Base-by-base conservation (phyloP, 2,888 invertebrate genomes). In the Tetranychus piercei region DNA sequence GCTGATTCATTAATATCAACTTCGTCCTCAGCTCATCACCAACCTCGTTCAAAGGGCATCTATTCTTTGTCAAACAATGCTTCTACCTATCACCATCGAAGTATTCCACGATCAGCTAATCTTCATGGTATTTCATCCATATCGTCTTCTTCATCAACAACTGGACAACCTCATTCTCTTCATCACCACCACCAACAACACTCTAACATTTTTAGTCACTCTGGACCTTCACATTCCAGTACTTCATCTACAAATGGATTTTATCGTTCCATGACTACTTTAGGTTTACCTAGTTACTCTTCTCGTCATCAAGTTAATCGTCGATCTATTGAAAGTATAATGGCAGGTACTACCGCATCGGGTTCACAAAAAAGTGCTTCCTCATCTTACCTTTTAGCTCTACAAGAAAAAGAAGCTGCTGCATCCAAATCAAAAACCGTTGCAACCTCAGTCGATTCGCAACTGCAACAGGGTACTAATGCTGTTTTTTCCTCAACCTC, bases 241-340 rank as follows among this genome's bases (percentile, higher is more conserved):
- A 74, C 73, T 1, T 78, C 78, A 22, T 77, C 76, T 44, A 72
- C 77, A 18, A 71, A 71, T 55, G 77, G 74, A 22, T 76, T 79
- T 72, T 78, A 79, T 75, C 77, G 79, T 11, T 79, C 79, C 73
- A 78, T 79, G 74, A 78, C 79, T 44, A 78, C 79, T 20, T 77
- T 79, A 44, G 78, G 78, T 5, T 15, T 44, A n/a, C 83, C 69
- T 9, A 74, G 70, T 64, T 67, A 73, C n/a, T 66, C 74, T 34
- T 74, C 73, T 71, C 74, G 76, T 9, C 75, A 76, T 44, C 44
- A 55, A 6, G 44, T 75, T 45, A 76, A 76, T 64, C 73, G 76
- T 64, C 72, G 75, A 73, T 76, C 76, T 5, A 74, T 76, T 44
- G 76, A 76, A 65, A 75, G 75, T 22, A 71, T 76, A 11, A 74